Base-by-base conservation (phyloP, 35 echinoderm and acorn worm species). In the Eucidaris tribuloides region DNA sequence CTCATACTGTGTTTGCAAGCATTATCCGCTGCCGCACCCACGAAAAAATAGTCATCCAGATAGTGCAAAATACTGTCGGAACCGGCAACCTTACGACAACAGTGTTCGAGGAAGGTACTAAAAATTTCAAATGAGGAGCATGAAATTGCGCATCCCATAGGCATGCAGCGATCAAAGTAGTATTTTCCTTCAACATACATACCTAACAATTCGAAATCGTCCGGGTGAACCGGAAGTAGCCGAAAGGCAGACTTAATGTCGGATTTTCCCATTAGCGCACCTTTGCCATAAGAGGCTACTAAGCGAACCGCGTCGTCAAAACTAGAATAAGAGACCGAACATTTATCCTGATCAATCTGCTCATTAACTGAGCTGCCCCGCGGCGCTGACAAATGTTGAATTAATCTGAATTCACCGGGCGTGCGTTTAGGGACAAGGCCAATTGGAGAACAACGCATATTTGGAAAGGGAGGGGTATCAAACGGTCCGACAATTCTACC, bases 191-290 rank as follows among this genome's bases (percentile, higher is more conserved):
- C 32, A 77, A 87, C 17, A 33, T 23, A 60, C 11, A 87, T 60
- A 4, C 84, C 84, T 0, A 87, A 42, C 18, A 87, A 49, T 20
- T 74, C 32, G 27, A 78, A 78, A 78, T 86, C 71, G 56, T 77
- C 38, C 2, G 84, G 84, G 42, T 86, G 70, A 6, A 86, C 25
- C 18, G 84, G 84, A 2, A 86, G 19, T 11, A 86, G 49, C 22
- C 71, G 48, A 78, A 86, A 78, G 3, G 71, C 84, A 5, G 71
- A 78, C 79, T 87, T 44, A 2, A 86, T 78, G 38, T 86, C 84
- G 1, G 68, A 17, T 44, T 86, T 86, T 27, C 66, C 84, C 84
- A 86, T 78, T 15, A 86, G 17, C 24, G 54, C 84, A 13, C 36
- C 43, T 3, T 33, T 5, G 2, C 84, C 71, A 1, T 58, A 11